Percentiles rank a stretch among this genome's conserved stretches.
These are phyloP conservation scores for Haliclona indistincta DNA, from an alignment of 37 sponge, comb jelly and placozoan genomes.

Conservation along the genomic window DNA sequence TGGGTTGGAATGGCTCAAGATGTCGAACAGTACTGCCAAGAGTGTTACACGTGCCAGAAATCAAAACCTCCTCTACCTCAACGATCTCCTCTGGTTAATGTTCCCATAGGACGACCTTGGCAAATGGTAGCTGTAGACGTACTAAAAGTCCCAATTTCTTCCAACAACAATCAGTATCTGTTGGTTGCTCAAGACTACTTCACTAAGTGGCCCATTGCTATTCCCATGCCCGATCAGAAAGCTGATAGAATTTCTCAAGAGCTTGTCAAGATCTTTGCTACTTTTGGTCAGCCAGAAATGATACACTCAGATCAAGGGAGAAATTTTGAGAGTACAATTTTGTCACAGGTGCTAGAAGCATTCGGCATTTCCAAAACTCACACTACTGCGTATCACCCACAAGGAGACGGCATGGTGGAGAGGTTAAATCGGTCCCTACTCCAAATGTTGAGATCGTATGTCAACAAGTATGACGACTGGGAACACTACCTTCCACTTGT, in stretches of 20 bases:
- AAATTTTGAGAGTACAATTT: slow-evolving; percentile 48
- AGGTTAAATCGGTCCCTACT: slow-evolving; percentile 48
- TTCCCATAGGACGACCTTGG: slow-evolving; percentile 38
- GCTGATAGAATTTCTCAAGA: slow-evolving; percentile 23
- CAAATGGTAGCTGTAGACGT: slow-evolving; percentile 51
- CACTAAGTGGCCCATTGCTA: slow-evolving; percentile 25
- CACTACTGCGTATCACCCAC: slow-evolving; percentile 56
- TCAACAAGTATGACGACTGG: slow-evolving; percentile 24
- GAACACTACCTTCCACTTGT: slow-evolving; percentile 40
- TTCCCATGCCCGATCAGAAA: slow-evolving; percentile 29
- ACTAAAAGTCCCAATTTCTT: slow-evolving; percentile 44
- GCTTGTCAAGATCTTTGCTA: slow-evolving; percentile 18
- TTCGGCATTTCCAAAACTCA: slow-evolving; percentile 35
- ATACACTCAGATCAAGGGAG: slow-evolving; percentile 64
- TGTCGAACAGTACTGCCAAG: slow-evolving; percentile 22
- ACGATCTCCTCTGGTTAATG: slow-evolving; percentile 7
- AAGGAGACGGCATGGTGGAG: slow-evolving; percentile 64
- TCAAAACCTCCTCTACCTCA: slow-evolving; percentile 23
- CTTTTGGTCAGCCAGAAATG: slow-evolving; percentile 30
- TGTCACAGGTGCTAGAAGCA: slow-evolving; percentile 25
- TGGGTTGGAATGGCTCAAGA: slow-evolving; percentile 53
- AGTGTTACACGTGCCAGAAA: slow-evolving; percentile 27
- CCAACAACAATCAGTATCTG: slow-evolving; percentile 37
- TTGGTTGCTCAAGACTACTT: slow-evolving; percentile 35
- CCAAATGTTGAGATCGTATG: slow-evolving; percentile 38